A percentile compares a stretch with the other conserved stretches of the same genome.
Conservation (phyloP, 64 coral and sea anemone species). For the Montipora sp. region DNA sequence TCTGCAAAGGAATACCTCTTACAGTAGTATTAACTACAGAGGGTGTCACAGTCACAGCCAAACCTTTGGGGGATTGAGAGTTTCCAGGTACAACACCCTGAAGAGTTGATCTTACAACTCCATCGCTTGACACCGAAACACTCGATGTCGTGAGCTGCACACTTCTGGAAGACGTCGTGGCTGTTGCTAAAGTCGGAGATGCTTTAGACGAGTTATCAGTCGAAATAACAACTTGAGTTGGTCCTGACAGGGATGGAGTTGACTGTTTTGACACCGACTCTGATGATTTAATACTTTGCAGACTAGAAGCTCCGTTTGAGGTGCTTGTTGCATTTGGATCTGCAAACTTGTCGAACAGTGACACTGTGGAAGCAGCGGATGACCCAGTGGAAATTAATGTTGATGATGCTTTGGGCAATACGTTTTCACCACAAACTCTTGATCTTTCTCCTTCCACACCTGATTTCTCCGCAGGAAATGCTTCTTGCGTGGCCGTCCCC, state of each 20-base stretch:
- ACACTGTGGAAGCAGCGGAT: background rate
- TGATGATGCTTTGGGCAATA: background rate
- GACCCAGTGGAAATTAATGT: too few relatives aligned
- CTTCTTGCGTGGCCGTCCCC: background rate
- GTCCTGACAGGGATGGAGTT: background rate
- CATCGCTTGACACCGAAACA: background rate
- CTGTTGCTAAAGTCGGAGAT: background rate
- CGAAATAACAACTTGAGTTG: background rate
- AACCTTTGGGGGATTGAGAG: background rate
- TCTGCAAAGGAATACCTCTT: background rate
- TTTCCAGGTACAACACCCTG: background rate
- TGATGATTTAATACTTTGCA: background rate
- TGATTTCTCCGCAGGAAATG: background rate
- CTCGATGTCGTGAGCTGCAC: background rate
- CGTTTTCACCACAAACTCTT: background rate
- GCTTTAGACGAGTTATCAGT: background rate
- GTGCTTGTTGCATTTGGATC: background rate
- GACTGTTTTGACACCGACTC: background rate
- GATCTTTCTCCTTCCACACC: too few relatives aligned
- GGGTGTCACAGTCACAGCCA: background rate
- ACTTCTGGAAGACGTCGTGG: background rate
- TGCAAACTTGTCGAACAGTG: background rate
- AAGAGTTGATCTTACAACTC: background rate
- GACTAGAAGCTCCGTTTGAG: background rate
- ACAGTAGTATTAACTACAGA: background rate